Evolutionary conservation across 2,797 vertebrate species (phyloP).

Genomic region (Tenualosa thibaudeaui): DNA sequence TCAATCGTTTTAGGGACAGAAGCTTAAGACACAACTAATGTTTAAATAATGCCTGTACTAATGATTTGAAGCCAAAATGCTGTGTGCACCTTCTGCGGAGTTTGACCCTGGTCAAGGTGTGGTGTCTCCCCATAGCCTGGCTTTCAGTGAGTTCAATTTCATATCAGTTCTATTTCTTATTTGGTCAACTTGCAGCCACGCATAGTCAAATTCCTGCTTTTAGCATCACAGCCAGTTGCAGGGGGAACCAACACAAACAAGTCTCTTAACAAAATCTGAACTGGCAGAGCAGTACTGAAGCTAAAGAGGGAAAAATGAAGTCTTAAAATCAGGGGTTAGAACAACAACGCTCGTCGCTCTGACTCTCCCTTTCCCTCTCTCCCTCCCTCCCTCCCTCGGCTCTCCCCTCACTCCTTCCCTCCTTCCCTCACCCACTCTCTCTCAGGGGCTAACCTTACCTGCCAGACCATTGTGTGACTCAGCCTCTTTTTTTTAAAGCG

Average conservation of each 20-base stretch:
- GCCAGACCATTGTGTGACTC: constrained; percentile 51
- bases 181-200: constrained; percentile 4
- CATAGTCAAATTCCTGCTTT: constrained; percentile 18
- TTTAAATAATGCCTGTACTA: not conserved
- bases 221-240: constrained; percentile 7
- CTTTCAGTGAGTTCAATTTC: not conserved
- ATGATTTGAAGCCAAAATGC: not conserved
- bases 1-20: not conserved
- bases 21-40: not conserved
- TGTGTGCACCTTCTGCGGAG: not conserved
- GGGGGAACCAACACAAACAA: constrained; percentile 19
- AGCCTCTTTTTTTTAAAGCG: constrained; percentile 51
- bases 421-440: constrained; percentile 45
- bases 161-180: not conserved
- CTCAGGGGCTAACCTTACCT: constrained; percentile 51
- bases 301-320: constrained; percentile 16
- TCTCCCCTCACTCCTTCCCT: not conserved
- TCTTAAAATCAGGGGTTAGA: constrained; percentile 20
- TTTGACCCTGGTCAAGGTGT: not conserved
- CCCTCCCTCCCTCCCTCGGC: not conserved
- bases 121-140: not conserved
- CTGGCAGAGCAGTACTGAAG: constrained; percentile 13
- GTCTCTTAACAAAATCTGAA: constrained; percentile 3
- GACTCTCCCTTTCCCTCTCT: constrained; percentile 25
- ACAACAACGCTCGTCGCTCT: constrained; percentile 17